Percentiles rank a stretch among this genome's conserved stretches.
These are phyloP conservation scores for Athalia rosae DNA, from an alignment of 2,888 invertebrate genomes.

Conservation along the genomic window DNA sequence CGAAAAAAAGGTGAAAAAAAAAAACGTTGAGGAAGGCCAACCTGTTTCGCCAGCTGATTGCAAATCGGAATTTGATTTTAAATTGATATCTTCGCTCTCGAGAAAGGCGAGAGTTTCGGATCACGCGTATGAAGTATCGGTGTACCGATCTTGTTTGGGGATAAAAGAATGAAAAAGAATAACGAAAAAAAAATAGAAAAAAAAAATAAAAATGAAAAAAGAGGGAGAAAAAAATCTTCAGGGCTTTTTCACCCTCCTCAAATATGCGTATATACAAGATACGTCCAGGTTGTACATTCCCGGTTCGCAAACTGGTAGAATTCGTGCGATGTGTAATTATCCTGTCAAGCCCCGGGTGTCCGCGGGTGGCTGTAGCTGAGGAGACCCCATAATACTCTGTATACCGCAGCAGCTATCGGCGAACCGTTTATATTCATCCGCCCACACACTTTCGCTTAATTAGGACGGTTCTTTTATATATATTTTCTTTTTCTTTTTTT, in stretches of 20 bases:
- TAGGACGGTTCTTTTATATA: constrained; percentile 11
- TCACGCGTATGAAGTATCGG: too few species aligned
- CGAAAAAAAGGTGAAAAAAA: too few species aligned
- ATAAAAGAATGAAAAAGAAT: background rate
- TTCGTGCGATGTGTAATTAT: constrained; percentile 28
- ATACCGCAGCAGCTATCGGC: constrained; percentile 7
- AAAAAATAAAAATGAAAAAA: too few species aligned
- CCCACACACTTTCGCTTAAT: constrained; percentile 30
- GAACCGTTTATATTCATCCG: constrained; percentile 16
- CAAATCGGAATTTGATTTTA: too few species aligned
- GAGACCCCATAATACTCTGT: background rate
- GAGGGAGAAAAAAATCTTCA: background rate
- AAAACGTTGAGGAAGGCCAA: too few species aligned
- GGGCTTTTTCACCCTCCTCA: background rate
- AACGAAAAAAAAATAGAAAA: background rate
- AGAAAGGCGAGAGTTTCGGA: too few species aligned
- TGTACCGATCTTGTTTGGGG: background rate
- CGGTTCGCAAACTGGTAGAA: constrained; percentile 24
- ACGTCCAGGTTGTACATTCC: background rate
- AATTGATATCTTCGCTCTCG: too few species aligned
- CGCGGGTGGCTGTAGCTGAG: background rate
- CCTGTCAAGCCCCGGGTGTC: constrained; percentile 33
- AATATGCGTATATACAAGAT: background rate
- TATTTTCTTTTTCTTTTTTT: background rate
- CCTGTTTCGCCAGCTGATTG: too few species aligned